Base-by-base conservation (phyloP, 2,113 vertebrate genomes). In the Nipponia nippon region DNA sequence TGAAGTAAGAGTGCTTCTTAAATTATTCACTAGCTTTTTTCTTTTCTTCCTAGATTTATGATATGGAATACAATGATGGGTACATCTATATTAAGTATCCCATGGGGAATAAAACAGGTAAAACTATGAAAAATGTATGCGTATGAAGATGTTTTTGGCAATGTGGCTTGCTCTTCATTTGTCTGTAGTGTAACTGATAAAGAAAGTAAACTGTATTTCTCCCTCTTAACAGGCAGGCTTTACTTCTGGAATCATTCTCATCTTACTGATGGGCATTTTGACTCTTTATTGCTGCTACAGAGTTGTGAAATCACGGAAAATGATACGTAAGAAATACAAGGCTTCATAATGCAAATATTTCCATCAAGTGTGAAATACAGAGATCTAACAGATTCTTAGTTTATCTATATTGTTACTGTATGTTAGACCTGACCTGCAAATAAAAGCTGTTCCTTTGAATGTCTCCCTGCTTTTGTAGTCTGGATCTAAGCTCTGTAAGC, bases 61-160 rank as follows among this genome's bases (percentile, higher is more conserved):
- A 99, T 99, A 95, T 99, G 99, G 99, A 99, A 99, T 98, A 99
- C 99, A n/a, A 99, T 99, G 99, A 99, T 99, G 99, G 99, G 99
- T 38, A 99, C 99, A 16, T 99, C 99, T 38, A 99, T 99, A 95
- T 98, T 99, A 80, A 99, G 99, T 96, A 99, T 99, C 56, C 99
- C 99, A 11, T 99, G 99, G 99, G 99, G 99, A 78, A 99, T 99
- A 95, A 99, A 99, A 95, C 99, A 99, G 99, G 99, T 99, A 97
- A 97, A 83, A 81, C n/a, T 70, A 42, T 71, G 36, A 46, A 50
- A 94, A 88, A 87, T 47, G 1, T 63, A 14, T 65, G 12, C 6
- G 1, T 81, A 58, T 82, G 52, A 63, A 76, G 89, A 79, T 61
- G 11, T 1, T 93, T 94, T 58, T 90, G 50, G 7, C 32, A 93